Evolutionary conservation across 2,797 vertebrate species (phyloP), one percentile per base, ranked within the genome.

Genomic region (Lophotriccus pileatus): DNA sequence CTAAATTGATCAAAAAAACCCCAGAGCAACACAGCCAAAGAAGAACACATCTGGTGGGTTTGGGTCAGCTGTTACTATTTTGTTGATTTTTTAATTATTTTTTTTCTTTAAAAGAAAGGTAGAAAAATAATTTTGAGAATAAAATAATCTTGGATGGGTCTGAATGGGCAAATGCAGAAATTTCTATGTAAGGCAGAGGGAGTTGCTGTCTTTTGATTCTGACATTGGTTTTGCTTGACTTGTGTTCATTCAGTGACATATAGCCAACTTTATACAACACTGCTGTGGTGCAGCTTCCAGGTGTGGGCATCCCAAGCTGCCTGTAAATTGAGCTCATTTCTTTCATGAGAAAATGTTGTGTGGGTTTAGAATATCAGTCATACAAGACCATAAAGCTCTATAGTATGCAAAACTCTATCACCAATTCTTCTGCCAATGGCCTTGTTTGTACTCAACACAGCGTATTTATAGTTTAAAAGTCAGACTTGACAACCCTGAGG

Each of bases 291-390:
- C 43, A 88, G 28, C 30, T 37, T 60, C 74, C 41, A 67, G 25
- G 4, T 69, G 18, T 60, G 34, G 89, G 30, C 63, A 41, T 41
- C 20, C 8, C 20, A 50, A 14, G 21, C 21, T 19, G 13, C 24
- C 24, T 74, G 10, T 32, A 78, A 53, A 30, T 24, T 36, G 43
- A 44, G 8, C 6, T 84, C 55, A 66, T 20, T 8, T 74, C n/a
- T 49, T 56, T 44, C 14, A 28, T 36, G 37, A 87, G 37, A 70
- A 69, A 64, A 73, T 21, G 8, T 62, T 9, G 5, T 53, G 13
- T 63, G 74, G 39, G 52, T 5, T 21, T 7, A 14, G 12, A 79
- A 10, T 27, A 69, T 36, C 11, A 36, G 41, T 47, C 0, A 0
- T 46, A 7, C 6, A 18, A 81, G 32, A 83, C 7, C 10, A 21